Evolutionary conservation across 1,140 invertebrate genomes (phyloP).

Genomic region (silkworm (Bombyx mori)): DNA sequence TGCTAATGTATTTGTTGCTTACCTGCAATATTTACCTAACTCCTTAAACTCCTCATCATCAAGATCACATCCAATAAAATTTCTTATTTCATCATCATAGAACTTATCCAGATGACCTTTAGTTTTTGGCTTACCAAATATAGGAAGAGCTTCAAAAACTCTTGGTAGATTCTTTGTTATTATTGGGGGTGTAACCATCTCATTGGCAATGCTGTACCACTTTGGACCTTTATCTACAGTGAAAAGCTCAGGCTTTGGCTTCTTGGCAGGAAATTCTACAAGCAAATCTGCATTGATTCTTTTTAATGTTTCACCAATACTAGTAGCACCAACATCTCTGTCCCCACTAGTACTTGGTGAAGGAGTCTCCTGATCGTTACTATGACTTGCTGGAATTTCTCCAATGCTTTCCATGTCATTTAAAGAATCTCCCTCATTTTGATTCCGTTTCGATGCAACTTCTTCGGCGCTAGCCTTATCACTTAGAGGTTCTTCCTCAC

Average conservation of each 20-base stretch:
- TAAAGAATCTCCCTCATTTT: too few species aligned
- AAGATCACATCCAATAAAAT: slow-evolving; percentile 39
- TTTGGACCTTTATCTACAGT: slow-evolving; percentile 23
- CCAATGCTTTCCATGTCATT: too few species aligned
- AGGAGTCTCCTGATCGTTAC: too few species aligned
- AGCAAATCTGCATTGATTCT: too few species aligned
- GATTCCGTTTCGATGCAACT: too few species aligned
- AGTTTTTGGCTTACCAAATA: slow-evolving; percentile 29
- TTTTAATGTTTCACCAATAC: too few species aligned
- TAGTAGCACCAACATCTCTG: too few species aligned
- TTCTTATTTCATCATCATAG: slow-evolving; percentile 29
- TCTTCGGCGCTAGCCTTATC: too few species aligned
- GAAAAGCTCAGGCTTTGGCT: slow-evolving; percentile 19
- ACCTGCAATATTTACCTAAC: slow-evolving; percentile 38
- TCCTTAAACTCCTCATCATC: slow-evolving; percentile 40
- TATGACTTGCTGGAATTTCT: too few species aligned
- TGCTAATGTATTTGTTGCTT: background rate
- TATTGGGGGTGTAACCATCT: slow-evolving; percentile 32
- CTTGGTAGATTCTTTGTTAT: slow-evolving; percentile 37
- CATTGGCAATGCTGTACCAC: slow-evolving; percentile 27
- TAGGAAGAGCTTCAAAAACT: slow-evolving; percentile 35
- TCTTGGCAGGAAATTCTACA: background rate
- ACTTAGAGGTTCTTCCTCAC: too few species aligned
- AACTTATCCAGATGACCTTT: slow-evolving; percentile 22
- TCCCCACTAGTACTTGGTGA: too few species aligned